Evolutionary conservation across 37 sponge, comb jelly and placozoan genomes (phyloP).

Genomic region (Cliona cf. orientalis): DNA sequence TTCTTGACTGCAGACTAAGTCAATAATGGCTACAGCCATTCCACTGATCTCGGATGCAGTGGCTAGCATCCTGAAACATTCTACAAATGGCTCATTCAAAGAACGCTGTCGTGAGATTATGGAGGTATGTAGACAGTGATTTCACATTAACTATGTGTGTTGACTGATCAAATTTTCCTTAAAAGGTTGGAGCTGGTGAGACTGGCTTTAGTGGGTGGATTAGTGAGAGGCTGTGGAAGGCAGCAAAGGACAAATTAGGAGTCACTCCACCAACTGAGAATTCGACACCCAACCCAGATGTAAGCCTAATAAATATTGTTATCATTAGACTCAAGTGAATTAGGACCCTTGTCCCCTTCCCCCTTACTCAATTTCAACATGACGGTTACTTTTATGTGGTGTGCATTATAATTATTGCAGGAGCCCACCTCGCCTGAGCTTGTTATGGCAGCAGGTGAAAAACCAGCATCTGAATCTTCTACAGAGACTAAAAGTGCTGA

Average conservation of each 20-base stretch:
- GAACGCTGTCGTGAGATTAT: background rate
- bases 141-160: background rate
- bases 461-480: too few relatives aligned
- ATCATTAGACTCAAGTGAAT: background rate
- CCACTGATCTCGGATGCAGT: slow-evolving; percentile 52
- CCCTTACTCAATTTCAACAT: too few relatives aligned
- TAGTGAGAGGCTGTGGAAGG: background rate
- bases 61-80: slow-evolving; percentile 36
- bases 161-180: background rate
- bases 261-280: background rate
- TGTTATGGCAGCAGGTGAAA: too few relatives aligned
- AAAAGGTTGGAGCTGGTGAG: background rate
- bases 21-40: slow-evolving; percentile 5
- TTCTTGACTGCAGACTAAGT: slow-evolving; percentile 22
- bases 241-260: slow-evolving; percentile 1
- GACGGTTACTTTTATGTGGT: too few relatives aligned
- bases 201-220: background rate
- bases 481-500: too few relatives aligned
- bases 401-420: too few relatives aligned
- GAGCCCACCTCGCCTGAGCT: slow-evolving; percentile 41
- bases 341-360: background rate
- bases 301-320: background rate
- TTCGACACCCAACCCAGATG: background rate
- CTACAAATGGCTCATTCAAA: slow-evolving; percentile 36
- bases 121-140: background rate